Percentiles rank a stretch among this genome's conserved stretches.
Conservation (phyloP, 2,113 vertebrate genomes). For the Herpetotheres cachinnans region DNA sequence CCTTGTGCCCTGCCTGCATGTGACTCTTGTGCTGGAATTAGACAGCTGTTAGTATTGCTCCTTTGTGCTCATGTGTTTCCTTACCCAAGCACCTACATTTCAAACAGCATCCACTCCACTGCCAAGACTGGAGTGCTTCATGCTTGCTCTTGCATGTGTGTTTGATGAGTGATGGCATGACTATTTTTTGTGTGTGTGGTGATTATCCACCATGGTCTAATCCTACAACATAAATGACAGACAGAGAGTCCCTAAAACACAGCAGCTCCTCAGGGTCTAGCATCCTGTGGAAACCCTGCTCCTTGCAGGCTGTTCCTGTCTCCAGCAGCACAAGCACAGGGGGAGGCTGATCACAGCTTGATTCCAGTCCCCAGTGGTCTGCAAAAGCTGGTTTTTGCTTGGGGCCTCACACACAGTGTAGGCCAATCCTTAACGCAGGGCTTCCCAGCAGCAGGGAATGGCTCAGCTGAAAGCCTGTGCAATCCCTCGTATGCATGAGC, state of each 20-base stretch:
- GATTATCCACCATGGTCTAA: neutral
- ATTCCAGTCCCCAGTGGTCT: conserved; percentile 31
- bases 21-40: neutral
- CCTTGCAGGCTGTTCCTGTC: conserved; percentile 23
- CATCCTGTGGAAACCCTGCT: conserved; percentile 35
- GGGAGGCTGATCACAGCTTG: neutral
- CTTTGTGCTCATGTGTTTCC: neutral
- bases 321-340: conserved; percentile 10
- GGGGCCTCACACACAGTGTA: neutral
- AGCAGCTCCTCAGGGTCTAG: neutral
- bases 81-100: neutral
- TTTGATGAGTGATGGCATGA: neutral
- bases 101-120: neutral
- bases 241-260: neutral
- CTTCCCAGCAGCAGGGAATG: neutral
- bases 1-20: neutral
- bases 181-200: neutral
- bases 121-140: neutral
- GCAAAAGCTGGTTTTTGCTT: neutral
- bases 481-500: neutral
- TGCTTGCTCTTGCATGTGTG: neutral
- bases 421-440: neutral
- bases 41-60: neutral
- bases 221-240: neutral
- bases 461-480: neutral